These are phyloP conservation scores for Chaetodon trifasciatus DNA, from an alignment of 2,797 vertebrate species.

Conservation along the genomic window DNA sequence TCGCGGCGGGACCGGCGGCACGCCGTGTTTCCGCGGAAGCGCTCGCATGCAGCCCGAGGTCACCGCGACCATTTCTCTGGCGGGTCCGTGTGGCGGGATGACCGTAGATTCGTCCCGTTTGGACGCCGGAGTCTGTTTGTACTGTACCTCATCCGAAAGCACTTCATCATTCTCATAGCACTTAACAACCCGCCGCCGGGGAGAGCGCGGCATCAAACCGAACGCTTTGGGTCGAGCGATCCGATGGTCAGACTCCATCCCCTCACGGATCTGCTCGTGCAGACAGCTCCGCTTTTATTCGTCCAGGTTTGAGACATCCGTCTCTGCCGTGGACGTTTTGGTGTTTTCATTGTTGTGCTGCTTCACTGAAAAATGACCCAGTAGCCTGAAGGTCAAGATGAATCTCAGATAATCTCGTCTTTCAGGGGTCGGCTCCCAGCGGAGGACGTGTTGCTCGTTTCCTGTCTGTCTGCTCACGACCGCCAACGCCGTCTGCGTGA, in stretches of 20 bases:
- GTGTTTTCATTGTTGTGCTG: conserved; percentile 4
- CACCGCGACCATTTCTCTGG: background rate
- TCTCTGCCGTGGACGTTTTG: background rate
- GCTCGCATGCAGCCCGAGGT: conserved; percentile 17
- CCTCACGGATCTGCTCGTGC: background rate
- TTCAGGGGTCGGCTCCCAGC: too few relatives aligned
- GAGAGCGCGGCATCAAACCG: conserved; percentile 9
- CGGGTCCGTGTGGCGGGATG: background rate
- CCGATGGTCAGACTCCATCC: background rate
- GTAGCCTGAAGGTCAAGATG: too few relatives aligned
- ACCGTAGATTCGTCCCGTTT: background rate
- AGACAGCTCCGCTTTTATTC: background rate
- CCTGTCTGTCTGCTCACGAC: too few relatives aligned
- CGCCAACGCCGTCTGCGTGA: too few relatives aligned
- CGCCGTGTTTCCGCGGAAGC: conserved; percentile 4
- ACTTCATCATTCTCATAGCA: conserved; percentile 70
- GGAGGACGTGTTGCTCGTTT: too few relatives aligned
- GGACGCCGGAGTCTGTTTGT: conserved; percentile 39
- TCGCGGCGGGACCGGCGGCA: conserved; percentile 29
- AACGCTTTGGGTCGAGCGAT: conserved; percentile 40
- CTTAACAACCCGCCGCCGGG: conserved; percentile 38
- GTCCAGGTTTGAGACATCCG: background rate
- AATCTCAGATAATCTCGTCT: too few relatives aligned
- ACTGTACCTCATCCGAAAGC: conserved; percentile 51
- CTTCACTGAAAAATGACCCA: conserved; percentile 1